phyloP scores from a whole-genome alignment of 2,113 vertebrate genomes.

The Heterotilapia buettikoferi region DNA sequence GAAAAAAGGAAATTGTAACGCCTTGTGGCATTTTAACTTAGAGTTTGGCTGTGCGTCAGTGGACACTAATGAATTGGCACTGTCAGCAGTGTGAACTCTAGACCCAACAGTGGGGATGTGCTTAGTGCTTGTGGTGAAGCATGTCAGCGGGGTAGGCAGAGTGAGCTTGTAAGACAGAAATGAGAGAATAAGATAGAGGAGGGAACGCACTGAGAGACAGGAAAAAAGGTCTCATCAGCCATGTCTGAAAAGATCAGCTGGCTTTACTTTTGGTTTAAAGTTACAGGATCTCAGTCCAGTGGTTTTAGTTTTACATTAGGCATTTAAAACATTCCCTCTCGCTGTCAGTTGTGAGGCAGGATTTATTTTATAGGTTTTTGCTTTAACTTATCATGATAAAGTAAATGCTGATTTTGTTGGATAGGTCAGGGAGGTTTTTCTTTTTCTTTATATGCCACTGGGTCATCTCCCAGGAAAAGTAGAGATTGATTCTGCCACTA shows the following conservation, averaged over 20 bases:
- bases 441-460: background rate
- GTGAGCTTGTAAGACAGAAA: slow-evolving; percentile 41
- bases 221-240: slow-evolving; percentile 18
- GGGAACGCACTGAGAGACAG: background rate
- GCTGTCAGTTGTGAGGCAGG: background rate
- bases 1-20: slow-evolving; percentile 23
- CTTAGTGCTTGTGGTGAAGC: slow-evolving; percentile 56
- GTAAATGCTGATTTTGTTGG: background rate
- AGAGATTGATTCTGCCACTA: background rate
- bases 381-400: background rate
- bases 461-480: background rate
- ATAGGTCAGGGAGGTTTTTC: background rate
- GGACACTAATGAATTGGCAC: slow-evolving; percentile 67
- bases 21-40: slow-evolving; percentile 48
- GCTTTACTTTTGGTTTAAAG: background rate
- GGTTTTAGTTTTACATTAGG: background rate
- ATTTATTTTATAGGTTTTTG: slow-evolving; percentile 17
- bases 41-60: slow-evolving; percentile 56
- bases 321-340: background rate
- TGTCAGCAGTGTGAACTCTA: slow-evolving; percentile 51
- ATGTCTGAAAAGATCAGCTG: slow-evolving; percentile 38
- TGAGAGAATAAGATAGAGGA: slow-evolving; percentile 22
- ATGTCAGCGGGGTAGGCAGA: slow-evolving; percentile 28
- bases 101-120: slow-evolving; percentile 41
- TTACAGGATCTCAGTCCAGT: slow-evolving; percentile 40